These are phyloP conservation scores for Hyposoter dolosus DNA, from an alignment of 2,888 invertebrate genomes.

Conservation along the genomic window DNA sequence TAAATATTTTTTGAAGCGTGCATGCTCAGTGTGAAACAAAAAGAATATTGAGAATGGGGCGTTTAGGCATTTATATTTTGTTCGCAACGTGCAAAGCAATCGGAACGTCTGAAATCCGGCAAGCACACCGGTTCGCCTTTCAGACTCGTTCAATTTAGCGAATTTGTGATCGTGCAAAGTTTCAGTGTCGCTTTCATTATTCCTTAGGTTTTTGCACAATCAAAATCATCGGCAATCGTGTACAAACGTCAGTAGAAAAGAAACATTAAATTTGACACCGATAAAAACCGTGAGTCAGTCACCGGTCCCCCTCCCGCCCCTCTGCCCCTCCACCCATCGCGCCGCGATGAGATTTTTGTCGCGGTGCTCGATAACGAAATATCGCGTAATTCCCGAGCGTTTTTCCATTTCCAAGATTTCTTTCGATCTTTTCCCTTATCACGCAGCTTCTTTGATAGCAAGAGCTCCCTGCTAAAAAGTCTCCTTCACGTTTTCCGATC, in stretches of 20 bases:
- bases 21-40: slow-evolving; percentile 31
- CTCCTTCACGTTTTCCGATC: background rate
- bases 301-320: slow-evolving; percentile 6
- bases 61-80: slow-evolving; percentile 31
- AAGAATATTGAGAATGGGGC: slow-evolving; percentile 33
- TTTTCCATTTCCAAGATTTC: background rate
- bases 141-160: slow-evolving; percentile 17
- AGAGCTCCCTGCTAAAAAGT: background rate
- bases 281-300: slow-evolving; percentile 33
- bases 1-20: slow-evolving; percentile 76
- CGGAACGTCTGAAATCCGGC: slow-evolving; percentile 20
- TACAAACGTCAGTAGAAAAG: slow-evolving; percentile 15
- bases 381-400: slow-evolving; percentile 11
- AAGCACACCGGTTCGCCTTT: background rate
- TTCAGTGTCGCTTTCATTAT: slow-evolving; percentile 17
- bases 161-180: slow-evolving; percentile 44
- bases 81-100: slow-evolving; percentile 16
- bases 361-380: slow-evolving; percentile 31
- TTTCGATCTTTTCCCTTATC: background rate
- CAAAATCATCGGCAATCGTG: background rate
- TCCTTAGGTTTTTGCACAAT: slow-evolving; percentile 23
- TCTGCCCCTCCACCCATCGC: slow-evolving; percentile 14
- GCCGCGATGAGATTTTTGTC: slow-evolving; percentile 27
- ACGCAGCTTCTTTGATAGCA: background rate
- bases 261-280: slow-evolving; percentile 42